phyloP scores from a whole-genome alignment of 2,797 vertebrate species.

The Alosa sapidissima region DNA sequence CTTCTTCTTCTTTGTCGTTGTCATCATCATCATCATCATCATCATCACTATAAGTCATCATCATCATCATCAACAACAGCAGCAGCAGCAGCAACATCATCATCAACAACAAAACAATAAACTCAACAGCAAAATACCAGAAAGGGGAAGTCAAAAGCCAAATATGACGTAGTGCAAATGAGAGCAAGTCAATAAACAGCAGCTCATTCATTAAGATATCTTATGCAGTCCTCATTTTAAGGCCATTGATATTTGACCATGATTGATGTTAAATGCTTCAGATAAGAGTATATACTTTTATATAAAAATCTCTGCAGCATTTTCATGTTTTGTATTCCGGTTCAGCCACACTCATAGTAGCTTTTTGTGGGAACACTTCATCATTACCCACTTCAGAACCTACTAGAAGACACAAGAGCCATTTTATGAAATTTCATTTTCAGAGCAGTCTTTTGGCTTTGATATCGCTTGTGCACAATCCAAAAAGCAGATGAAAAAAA shows the following conservation, averaged over 20 bases:
- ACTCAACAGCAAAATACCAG: background rate
- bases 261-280: background rate
- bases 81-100: background rate
- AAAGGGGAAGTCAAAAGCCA: background rate
- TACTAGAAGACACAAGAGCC: background rate
- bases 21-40: background rate
- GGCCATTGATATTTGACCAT: background rate
- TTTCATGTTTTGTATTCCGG: background rate
- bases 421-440: slow-evolving; percentile 11
- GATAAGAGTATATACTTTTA: background rate
- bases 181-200: background rate
- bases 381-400: background rate
- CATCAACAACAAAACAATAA: background rate
- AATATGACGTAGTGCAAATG: background rate
- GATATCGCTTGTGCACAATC: background rate
- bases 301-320: background rate
- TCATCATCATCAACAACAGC: background rate
- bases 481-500: background rate
- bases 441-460: background rate
- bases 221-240: background rate
- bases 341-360: background rate
- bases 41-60: too few species aligned
- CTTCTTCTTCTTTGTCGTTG: background rate
- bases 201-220: background rate
- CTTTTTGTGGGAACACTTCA: background rate